These are phyloP conservation scores for Pan troglodytes DNA, from an alignment of 2,113 vertebrate genomes.

Conservation along the genomic window NHGRI_mPanTro3-v2.1_pri NC_072421.2:103315501-103316000, in stretches of 20 bases:
- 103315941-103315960: too few species aligned
- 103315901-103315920: too few species aligned
- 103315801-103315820: too few species aligned
- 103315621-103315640: not conserved
- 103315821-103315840: too few species aligned
- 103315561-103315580: not conserved
- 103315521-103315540: not conserved
- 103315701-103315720: not conserved
- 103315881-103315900: too few species aligned
- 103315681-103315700: not conserved
- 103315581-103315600: not conserved
- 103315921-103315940: too few species aligned
- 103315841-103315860: too few species aligned
- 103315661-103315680: not conserved
- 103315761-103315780: conserved; percentile 10
- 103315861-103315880: too few species aligned
- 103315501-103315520: conserved; percentile 24
- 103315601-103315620: not conserved
- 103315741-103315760: not conserved
- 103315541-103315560: not conserved
- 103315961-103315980: too few species aligned
- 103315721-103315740: not conserved
- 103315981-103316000: too few species aligned
- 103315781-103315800: not conserved
- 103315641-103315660: not conserved